Percentiles rank a stretch among this genome's conserved stretches.
phyloP scores from a whole-genome alignment of 2,888 invertebrate genomes.

The Amphipoea oculea region DNA sequence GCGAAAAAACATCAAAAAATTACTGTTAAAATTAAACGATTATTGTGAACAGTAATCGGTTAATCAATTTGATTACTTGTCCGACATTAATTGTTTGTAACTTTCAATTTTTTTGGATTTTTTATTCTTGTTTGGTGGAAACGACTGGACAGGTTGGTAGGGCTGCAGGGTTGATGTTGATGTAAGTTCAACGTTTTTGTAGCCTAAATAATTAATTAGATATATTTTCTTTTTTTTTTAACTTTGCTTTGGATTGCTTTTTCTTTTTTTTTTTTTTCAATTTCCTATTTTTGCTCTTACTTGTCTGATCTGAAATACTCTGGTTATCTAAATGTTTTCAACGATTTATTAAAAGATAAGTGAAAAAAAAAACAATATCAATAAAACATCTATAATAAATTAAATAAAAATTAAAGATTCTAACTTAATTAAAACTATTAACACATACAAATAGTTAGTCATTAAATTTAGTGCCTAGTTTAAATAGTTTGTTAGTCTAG shows the following conservation, averaged over 20 bases:
- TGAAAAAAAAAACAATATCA: neutral
- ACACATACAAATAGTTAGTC: no score
- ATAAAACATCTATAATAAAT: neutral
- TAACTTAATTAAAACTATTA: neutral
- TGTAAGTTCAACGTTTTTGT: conserved; percentile 9
- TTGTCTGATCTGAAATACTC: neutral
- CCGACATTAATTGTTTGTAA: conserved; percentile 15
- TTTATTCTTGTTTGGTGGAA: neutral
- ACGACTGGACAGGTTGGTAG: neutral
- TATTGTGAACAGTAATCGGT: conserved; percentile 12
- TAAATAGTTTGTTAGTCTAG: no score
- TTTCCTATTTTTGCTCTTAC: neutral
- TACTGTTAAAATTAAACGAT: conserved; percentile 18
- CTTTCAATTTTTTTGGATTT: neutral
- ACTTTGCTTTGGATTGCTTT: neutral
- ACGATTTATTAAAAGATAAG: neutral
- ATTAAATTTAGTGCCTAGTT: no score
- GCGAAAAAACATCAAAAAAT: conserved; percentile 12
- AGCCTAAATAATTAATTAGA: neutral
- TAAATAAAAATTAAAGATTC: neutral
- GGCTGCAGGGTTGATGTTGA: neutral
- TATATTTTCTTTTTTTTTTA: neutral
- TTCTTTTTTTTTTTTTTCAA: neutral
- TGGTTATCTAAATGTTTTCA: neutral
- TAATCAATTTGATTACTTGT: conserved; percentile 30